Evolutionary conservation across 2,888 invertebrate genomes (phyloP).

Genomic region (Cryptus armator): DNA sequence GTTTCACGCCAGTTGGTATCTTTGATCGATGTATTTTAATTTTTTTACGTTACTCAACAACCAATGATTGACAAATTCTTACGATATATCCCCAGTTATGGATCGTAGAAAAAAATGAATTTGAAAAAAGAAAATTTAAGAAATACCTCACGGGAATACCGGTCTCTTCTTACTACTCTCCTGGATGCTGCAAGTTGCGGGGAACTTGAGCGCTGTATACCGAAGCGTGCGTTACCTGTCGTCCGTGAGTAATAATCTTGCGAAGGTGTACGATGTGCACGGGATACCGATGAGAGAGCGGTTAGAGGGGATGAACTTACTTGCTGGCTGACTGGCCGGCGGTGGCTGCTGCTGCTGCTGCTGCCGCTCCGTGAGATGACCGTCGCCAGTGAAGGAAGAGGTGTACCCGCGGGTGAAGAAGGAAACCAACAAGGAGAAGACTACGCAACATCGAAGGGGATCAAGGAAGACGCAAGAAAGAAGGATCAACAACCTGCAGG

Average conservation of each 20-base stretch:
- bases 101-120: background rate
- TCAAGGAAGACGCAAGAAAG: conserved; percentile 72
- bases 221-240: conserved; percentile 74
- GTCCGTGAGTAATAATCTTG: conserved; percentile 79
- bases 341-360: conserved; percentile 32
- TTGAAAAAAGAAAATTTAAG: background rate
- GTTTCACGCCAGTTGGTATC: background rate
- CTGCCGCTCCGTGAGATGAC: conserved; percentile 41
- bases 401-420: conserved; percentile 18
- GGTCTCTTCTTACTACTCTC: background rate
- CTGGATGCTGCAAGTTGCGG: conserved; percentile 24
- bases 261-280: conserved; percentile 72
- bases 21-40: background rate
- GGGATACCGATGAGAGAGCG: conserved; percentile 60
- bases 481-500: conserved; percentile 82
- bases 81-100: background rate
- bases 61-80: background rate
- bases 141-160: conserved; percentile 25
- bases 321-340: conserved; percentile 24
- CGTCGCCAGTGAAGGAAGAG: conserved; percentile 50
- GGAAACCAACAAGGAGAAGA: conserved; percentile 46
- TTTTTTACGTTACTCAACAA: too few species aligned
- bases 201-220: background rate
- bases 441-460: conserved; percentile 55
- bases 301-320: conserved; percentile 39